These are phyloP conservation scores for Tenebrosternarchus preto DNA, from an alignment of 2,113 vertebrate genomes.

Conservation along the genomic window DNA sequence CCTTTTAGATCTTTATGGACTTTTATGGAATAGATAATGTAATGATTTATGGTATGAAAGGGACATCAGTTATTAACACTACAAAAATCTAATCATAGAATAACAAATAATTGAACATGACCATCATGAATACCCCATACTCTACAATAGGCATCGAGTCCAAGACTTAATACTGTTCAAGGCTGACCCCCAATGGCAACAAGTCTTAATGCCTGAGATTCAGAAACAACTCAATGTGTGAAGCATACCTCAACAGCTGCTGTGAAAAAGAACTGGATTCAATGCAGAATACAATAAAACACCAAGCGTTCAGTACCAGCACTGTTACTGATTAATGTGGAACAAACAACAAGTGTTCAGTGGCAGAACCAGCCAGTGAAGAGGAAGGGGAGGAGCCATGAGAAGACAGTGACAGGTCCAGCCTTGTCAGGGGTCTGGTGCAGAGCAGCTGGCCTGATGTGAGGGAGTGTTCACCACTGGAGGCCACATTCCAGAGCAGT, in stretches of 20 bases:
- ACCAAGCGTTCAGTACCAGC: too few species aligned
- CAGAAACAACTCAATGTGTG: background rate
- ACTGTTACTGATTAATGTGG: too few species aligned
- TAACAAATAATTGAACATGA: background rate
- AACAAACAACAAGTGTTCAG: too few species aligned
- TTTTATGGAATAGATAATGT: background rate
- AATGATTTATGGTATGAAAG: background rate
- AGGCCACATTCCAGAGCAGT: conserved; percentile 37
- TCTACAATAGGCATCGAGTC: background rate
- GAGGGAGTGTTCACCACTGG: conserved; percentile 5
- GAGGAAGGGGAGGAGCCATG: background rate
- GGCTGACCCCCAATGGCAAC: conserved; percentile 25
- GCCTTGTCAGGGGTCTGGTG: conserved; percentile 17
- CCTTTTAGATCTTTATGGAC: background rate
- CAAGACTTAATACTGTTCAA: conserved; percentile 22
- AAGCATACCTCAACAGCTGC: background rate
- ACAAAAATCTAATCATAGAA: background rate
- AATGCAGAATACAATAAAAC: too few species aligned
- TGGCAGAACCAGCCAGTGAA: too few species aligned
- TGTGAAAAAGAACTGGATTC: background rate
- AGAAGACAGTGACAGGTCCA: conserved; percentile 31
- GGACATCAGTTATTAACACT: background rate
- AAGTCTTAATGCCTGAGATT: background rate
- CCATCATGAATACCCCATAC: background rate
- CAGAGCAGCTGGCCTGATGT: conserved; percentile 21